These are phyloP conservation scores for Peromyscus melanophrys DNA, from an alignment of 2,797 vertebrate genomes.

Conservation along the genomic window DNA sequence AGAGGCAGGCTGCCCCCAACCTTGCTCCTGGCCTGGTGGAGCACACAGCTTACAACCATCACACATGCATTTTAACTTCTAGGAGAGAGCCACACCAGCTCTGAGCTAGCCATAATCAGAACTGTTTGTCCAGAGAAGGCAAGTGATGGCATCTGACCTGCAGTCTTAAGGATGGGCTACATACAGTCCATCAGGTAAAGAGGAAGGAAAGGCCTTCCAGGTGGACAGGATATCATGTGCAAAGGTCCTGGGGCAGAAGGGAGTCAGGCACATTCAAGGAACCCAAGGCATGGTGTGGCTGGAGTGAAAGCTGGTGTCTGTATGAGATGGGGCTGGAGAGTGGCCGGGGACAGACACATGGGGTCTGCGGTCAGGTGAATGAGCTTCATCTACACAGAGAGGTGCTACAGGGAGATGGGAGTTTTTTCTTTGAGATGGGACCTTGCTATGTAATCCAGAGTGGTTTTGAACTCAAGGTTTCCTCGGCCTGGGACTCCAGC, in stretches of 20 bases:
- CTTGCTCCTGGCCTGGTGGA: neutral
- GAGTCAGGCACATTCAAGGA: neutral
- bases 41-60: neutral
- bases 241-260: constrained; percentile 1
- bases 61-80: neutral
- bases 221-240: neutral
- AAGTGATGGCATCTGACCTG: neutral
- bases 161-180: neutral
- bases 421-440: neutral
- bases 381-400: neutral
- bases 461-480: neutral
- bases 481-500: neutral
- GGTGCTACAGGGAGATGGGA: neutral
- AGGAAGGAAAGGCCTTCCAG: neutral
- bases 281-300: neutral
- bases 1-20: neutral
- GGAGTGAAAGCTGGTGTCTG: neutral
- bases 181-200: neutral
- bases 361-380: accelerated
- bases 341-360: accelerated
- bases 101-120: neutral
- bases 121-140: neutral
- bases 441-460: neutral
- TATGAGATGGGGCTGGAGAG: neutral
- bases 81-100: neutral